Base-by-base conservation (phyloP, 2,888 invertebrate species). In the Plebejus anna region DNA sequence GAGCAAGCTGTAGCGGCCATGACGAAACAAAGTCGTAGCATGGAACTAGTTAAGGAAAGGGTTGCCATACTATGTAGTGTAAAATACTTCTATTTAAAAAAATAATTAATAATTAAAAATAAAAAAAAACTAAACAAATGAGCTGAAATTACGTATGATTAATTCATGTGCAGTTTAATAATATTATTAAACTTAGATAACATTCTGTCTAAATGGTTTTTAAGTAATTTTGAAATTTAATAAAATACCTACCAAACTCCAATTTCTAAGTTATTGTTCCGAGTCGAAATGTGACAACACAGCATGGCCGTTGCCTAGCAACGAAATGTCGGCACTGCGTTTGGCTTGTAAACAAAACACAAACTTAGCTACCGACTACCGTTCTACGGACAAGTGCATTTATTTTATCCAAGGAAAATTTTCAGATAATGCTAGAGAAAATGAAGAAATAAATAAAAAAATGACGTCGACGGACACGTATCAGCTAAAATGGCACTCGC, bases 401-500 rank as follows among this genome's bases (percentile, higher is more conserved):
- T 32, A 59, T n/a, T 22, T 2, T 66, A 66, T 13, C 32, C 13
- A 32, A 2, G 1, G 13, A 42, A 36, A 28, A 28, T 75, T 76
- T 75, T n/a, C 76, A 79, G 77, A 66, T 59, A 32, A 77, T 77
- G 66, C 75, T 42, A 38, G 75, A 75, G n/a, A 75, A 57, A 81
- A 80, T 73, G 76, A 78, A 78, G 76, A 78, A 78, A 79, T 81
- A 82, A 76, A 78, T 76, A 75, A 76, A 87, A 87, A 81, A 81
- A 94, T 94, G 91, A 94, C 93, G 82, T 91, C 94, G 79, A 94
- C 95, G 83, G 97, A 97, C 89, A 97, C 97, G 83, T 97, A 97
- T 89, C 97, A 97, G 90, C 94, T 97, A 76, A 97, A 97, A 94
- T 97, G 97, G 97, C 97, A 97, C 89, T 97, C 97, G 81, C 97